Percentiles rank a stretch among this genome's conserved stretches.
phyloP scores from a whole-genome alignment of 30 jellyfish, hydroid and myxozoan species.

The Euphysa ruthae region DNA sequence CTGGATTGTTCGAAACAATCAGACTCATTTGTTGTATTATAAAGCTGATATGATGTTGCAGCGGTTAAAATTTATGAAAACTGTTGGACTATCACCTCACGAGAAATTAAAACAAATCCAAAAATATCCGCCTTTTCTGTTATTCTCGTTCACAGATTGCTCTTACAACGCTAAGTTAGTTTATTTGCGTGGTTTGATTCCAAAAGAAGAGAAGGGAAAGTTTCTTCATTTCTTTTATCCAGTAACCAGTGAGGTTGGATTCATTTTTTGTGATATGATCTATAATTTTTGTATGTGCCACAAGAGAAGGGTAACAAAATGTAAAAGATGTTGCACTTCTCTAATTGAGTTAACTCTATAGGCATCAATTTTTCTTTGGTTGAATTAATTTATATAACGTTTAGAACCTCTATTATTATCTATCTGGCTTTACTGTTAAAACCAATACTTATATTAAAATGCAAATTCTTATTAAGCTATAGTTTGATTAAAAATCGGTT shows the following conservation, averaged over 20 bases:
- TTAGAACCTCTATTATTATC: no score
- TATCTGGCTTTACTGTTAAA: no score
- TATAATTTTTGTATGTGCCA: neutral
- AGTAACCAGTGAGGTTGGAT: constrained; percentile 11
- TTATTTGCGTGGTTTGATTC: constrained; percentile 22
- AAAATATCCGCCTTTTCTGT: constrained; percentile 29
- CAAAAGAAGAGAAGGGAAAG: neutral
- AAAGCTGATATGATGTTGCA: constrained; percentile 23
- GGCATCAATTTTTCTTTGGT: no score
- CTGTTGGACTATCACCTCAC: constrained; percentile 31
- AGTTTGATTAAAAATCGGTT: no score
- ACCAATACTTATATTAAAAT: no score
- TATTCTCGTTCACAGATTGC: constrained; percentile 8
- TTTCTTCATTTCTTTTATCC: constrained; percentile 33
- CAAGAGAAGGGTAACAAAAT: no score
- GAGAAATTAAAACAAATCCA: constrained; percentile 29
- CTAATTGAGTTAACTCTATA: no score
- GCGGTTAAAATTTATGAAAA: constrained; percentile 12
- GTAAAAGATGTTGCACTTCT: no score
- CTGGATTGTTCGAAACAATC: constrained; percentile 17
- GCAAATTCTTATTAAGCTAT: no score
- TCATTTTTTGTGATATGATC: neutral
- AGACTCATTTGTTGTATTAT: constrained; percentile 10
- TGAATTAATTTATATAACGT: no score
- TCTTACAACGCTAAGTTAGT: constrained; percentile 15